Percentiles rank a stretch among this genome's conserved stretches.
These are phyloP conservation scores for Colossoma macropomum DNA, from an alignment of 2,113 vertebrate genomes.

Conservation along the genomic window DNA sequence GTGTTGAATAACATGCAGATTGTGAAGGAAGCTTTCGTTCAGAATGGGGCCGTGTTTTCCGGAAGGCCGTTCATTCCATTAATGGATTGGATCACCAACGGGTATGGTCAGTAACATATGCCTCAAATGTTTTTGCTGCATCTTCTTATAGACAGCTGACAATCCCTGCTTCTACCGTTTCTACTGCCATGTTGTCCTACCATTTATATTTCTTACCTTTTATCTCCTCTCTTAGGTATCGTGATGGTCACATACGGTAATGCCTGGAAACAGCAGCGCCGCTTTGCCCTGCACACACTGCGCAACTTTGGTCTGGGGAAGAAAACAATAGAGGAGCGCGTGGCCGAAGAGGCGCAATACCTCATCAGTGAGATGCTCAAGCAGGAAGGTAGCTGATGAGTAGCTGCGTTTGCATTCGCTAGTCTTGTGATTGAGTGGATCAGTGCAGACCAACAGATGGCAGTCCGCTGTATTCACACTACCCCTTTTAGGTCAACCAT, in stretches of 20 bases:
- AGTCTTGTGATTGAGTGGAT: neutral
- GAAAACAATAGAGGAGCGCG: constrained; percentile 57
- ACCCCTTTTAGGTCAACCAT: no score
- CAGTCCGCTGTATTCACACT: no score
- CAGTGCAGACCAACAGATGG: no score
- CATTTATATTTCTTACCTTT: neutral
- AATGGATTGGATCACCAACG: constrained; percentile 43
- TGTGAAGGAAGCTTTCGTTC: constrained; percentile 48
- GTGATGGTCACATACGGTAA: constrained; percentile 32
- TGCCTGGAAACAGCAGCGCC: constrained; percentile 61
- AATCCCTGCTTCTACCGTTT: neutral
- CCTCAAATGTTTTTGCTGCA: neutral
- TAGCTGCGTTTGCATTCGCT: neutral
- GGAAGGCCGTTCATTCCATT: constrained; percentile 51
- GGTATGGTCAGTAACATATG: constrained; percentile 53
- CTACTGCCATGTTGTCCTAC: neutral
- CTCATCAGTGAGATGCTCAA: constrained; percentile 47
- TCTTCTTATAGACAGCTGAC: neutral
- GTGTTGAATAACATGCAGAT: constrained; percentile 42
- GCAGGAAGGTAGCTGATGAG: constrained; percentile 39
- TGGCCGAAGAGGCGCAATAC: constrained; percentile 55
- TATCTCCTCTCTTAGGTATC: constrained; percentile 41
- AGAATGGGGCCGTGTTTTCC: constrained; percentile 44
- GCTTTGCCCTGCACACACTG: constrained; percentile 57
- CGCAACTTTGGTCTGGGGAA: constrained; percentile 63